Percentiles rank a stretch among this genome's conserved stretches.
These are phyloP conservation scores for Chinchilla lanigera DNA, from an alignment of 2,113 vertebrate species.

Conservation along the genomic window DNA sequence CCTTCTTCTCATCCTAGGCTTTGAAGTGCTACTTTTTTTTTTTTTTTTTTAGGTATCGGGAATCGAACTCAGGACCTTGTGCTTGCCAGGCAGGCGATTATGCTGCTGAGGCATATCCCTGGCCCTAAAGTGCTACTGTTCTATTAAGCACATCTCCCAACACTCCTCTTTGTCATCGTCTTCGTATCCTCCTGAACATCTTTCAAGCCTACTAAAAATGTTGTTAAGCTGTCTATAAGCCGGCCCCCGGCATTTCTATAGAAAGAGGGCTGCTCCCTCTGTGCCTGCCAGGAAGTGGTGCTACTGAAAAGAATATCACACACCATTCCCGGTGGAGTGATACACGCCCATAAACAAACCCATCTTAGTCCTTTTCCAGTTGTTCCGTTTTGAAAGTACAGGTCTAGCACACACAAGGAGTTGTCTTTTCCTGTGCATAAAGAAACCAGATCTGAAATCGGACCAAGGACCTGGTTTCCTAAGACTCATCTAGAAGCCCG, in stretches of 20 bases:
- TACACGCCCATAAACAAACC: not conserved
- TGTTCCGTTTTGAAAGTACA: not conserved
- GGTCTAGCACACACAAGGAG: not conserved
- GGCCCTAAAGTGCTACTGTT: not conserved
- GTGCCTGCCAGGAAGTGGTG: not conserved
- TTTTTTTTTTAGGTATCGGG: too few relatives aligned
- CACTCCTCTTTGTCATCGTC: not conserved
- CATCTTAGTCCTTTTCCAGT: not conserved
- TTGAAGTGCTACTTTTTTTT: not conserved
- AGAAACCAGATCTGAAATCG: not conserved
- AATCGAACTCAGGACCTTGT: too few relatives aligned
- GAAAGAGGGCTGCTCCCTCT: not conserved
- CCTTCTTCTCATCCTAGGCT: not conserved
- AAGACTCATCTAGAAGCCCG: not conserved
- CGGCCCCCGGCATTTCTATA: not conserved
- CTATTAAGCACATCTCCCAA: not conserved
- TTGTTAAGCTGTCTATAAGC: not conserved
- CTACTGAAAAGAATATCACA: not conserved
- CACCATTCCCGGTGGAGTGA: not conserved
- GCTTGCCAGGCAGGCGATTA: too few relatives aligned
- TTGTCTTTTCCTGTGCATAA: not conserved
- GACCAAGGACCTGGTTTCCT: not conserved
- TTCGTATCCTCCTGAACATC: not conserved
- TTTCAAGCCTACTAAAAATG: constrained; percentile 1
- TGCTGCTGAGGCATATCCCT: too few relatives aligned